These are phyloP conservation scores for Loripinus fragilis DNA, from an alignment of 2,888 invertebrate genomes.

Conservation along the genomic window DNA sequence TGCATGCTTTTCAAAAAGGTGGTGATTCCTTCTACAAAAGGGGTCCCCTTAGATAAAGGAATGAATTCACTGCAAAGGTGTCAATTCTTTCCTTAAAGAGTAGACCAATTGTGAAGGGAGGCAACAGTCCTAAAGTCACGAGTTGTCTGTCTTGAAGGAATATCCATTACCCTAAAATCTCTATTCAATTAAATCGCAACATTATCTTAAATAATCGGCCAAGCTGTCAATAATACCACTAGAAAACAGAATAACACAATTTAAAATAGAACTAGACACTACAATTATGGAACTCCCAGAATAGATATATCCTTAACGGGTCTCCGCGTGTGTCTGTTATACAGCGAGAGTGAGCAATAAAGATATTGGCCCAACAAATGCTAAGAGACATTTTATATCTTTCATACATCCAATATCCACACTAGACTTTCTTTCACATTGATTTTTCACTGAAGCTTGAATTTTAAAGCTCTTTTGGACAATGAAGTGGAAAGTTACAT, in stretches of 20 bases:
- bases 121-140: too few relatives aligned
- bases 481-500: constrained; percentile 2
- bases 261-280: neutral
- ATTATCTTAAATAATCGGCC: neutral
- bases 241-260: neutral
- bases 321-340: neutral
- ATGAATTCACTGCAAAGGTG: too few relatives aligned
- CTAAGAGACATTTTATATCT: constrained; percentile 6
- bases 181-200: too few relatives aligned
- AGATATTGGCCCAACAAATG: constrained; percentile 14
- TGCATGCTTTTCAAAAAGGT: too few relatives aligned
- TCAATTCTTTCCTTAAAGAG: too few relatives aligned
- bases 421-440: constrained; percentile 2
- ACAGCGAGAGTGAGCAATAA: neutral
- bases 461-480: constrained; percentile 7
- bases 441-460: constrained; percentile 15
- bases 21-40: too few relatives aligned
- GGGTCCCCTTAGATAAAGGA: too few relatives aligned
- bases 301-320: neutral
- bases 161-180: too few relatives aligned
- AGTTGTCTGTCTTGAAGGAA: too few relatives aligned
- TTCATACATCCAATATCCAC: constrained; percentile 4
- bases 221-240: constrained; percentile 1
- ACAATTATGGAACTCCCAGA: constrained; percentile 9
- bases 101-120: too few relatives aligned